A percentile compares a stretch with the other conserved stretches of the same genome.
These are phyloP conservation scores for Amblyopsis rosae DNA, from an alignment of 2,113 vertebrate genomes.

Conservation along the genomic window DNA sequence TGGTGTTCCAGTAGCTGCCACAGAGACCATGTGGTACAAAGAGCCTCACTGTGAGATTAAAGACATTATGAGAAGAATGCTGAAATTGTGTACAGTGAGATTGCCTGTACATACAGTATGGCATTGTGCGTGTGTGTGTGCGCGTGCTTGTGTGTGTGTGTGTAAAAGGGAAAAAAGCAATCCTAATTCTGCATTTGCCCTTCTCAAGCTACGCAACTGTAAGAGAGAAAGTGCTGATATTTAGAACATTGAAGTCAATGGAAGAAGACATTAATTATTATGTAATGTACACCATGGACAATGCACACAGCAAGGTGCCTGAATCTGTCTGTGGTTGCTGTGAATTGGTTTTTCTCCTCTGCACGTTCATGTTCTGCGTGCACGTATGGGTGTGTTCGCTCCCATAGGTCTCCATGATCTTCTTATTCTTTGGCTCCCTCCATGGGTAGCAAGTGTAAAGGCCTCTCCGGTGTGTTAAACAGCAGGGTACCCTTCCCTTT, in stretches of 20 bases:
- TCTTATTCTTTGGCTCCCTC: conserved; percentile 70
- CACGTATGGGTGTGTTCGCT: conserved; percentile 54
- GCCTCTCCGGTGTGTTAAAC: neutral
- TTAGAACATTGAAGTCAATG: too few relatives aligned
- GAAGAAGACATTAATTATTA: neutral
- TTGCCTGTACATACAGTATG: too few relatives aligned
- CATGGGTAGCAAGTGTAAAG: conserved; percentile 46
- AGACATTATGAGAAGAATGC: too few relatives aligned
- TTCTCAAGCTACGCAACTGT: too few relatives aligned
- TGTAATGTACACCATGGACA: conserved; percentile 30
- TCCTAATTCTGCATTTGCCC: too few relatives aligned
- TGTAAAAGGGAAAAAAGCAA: conserved; percentile 2
- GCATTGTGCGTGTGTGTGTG: conserved; percentile 3
- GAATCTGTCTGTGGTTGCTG: conserved; percentile 1
- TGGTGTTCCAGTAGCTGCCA: conserved; percentile 62
- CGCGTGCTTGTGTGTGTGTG: conserved; percentile 17
- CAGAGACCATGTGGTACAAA: conserved; percentile 38
- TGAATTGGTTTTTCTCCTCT: conserved; percentile 35
- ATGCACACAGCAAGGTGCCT: conserved; percentile 38
- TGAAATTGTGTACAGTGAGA: too few relatives aligned
- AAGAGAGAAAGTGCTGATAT: too few relatives aligned
- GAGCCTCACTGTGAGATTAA: too few relatives aligned
- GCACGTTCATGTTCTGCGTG: conserved; percentile 30
- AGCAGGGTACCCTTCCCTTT: neutral
- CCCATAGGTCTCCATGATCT: conserved; percentile 36